Evolutionary conservation across 2,888 invertebrate genomes (phyloP).

Genomic region (Agriopis aurantiaria): DNA sequence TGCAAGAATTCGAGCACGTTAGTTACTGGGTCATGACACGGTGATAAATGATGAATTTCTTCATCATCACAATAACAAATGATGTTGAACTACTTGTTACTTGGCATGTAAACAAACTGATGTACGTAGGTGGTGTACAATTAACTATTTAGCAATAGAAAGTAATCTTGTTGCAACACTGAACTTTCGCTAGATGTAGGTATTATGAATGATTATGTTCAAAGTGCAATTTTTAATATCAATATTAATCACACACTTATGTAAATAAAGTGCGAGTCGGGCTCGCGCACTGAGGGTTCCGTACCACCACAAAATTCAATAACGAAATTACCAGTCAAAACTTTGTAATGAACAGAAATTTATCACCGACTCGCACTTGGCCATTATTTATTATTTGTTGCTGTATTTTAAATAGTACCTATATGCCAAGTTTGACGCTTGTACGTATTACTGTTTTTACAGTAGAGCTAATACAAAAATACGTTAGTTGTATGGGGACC

Average conservation of each 20-base stretch:
- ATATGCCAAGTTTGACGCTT: no score
- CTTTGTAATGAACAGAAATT: no score
- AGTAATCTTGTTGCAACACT: slow-evolving; percentile 6
- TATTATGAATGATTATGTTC: not conserved
- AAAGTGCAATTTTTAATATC: not conserved
- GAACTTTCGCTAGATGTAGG: slow-evolving; percentile 7
- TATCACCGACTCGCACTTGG: no score
- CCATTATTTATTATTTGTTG: no score
- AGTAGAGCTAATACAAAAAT: no score
- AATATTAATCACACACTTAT: not conserved
- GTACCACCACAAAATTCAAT: no score
- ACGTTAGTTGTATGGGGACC: no score
- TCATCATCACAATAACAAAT: slow-evolving; percentile 25
- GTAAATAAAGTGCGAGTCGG: no score
- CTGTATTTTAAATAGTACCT: no score
- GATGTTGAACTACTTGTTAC: slow-evolving; percentile 24
- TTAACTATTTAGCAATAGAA: slow-evolving; percentile 12
- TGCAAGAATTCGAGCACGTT: slow-evolving; percentile 16
- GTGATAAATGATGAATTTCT: slow-evolving; percentile 33
- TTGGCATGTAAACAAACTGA: slow-evolving; percentile 24
- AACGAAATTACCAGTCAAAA: no score
- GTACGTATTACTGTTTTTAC: no score
- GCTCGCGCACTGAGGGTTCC: no score
- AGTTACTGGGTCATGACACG: slow-evolving; percentile 21
- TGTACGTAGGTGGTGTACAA: slow-evolving; percentile 9